Evolutionary conservation across 2,888 invertebrate species (phyloP).

Genomic region (Eurytoma californica): DNA sequence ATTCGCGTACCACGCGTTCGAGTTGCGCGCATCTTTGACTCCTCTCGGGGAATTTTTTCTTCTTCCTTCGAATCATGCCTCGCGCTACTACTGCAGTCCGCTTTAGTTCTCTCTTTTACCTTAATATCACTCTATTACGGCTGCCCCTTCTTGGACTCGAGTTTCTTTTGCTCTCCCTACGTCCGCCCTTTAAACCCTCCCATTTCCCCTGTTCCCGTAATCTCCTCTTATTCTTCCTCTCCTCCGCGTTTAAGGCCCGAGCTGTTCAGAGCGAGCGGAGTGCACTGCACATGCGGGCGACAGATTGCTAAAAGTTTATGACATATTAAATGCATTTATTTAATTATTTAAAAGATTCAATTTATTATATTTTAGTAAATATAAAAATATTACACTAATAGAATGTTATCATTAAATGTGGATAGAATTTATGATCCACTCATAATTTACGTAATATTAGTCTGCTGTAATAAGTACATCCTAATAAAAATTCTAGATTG

Average conservation of each 20-base stretch:
- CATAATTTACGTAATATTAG: too few species aligned
- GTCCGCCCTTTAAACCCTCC: slow-evolving; percentile 26
- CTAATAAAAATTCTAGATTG: too few species aligned
- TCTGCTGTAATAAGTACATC: too few species aligned
- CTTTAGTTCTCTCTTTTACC: neutral
- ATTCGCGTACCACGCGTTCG: neutral
- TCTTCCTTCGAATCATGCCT: slow-evolving; percentile 15
- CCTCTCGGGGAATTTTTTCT: neutral
- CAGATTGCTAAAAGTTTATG: neutral
- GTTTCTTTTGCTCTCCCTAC: neutral
- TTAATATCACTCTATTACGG: slow-evolving; percentile 1
- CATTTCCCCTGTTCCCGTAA: slow-evolving; percentile 36
- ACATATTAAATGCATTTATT: too few species aligned
- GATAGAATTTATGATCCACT: too few species aligned
- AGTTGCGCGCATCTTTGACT: neutral
- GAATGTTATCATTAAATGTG: too few species aligned
- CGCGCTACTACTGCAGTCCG: slow-evolving; percentile 5
- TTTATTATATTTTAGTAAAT: too few species aligned
- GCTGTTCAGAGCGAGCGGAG: slow-evolving; percentile 1
- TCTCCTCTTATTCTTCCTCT: slow-evolving; percentile 36
- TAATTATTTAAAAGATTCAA: too few species aligned
- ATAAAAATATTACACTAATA: too few species aligned
- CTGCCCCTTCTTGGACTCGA: slow-evolving; percentile 1
- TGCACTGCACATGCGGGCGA: neutral
- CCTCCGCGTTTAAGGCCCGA: neutral